A percentile compares a stretch with the other conserved stretches of the same genome.
Evolutionary conservation across 1,140 invertebrate species (phyloP).

Genomic region (Sitodiplosis mosellana): DNA sequence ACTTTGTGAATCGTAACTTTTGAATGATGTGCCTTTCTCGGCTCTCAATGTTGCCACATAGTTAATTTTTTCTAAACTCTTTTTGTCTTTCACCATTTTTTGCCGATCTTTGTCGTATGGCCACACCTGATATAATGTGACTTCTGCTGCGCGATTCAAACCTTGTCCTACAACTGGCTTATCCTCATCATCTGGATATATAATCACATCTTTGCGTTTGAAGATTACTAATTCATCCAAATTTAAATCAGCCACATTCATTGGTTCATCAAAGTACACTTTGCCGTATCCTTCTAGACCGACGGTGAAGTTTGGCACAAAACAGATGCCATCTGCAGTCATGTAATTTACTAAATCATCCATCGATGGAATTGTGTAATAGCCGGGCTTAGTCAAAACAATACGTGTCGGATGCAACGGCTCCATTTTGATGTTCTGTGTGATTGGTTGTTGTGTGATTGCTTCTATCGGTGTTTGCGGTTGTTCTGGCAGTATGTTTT

Average conservation of each 20-base stretch:
- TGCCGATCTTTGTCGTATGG: slow-evolving; percentile 72
- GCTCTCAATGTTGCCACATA: too few relatives aligned
- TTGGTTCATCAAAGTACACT: slow-evolving; percentile 70
- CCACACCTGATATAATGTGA: slow-evolving; percentile 88
- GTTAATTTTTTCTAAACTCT: too few relatives aligned
- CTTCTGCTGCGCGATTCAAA: slow-evolving; percentile 79
- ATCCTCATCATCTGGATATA: slow-evolving; percentile 48
- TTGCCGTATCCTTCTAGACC: slow-evolving; percentile 83
- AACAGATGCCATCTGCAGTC: slow-evolving; percentile 54
- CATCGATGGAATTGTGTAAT: slow-evolving; percentile 70
- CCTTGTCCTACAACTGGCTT: slow-evolving; percentile 66
- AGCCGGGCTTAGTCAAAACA: slow-evolving; percentile 52
- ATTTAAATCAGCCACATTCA: slow-evolving; percentile 78
- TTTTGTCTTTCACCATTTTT: slow-evolving; percentile 66
- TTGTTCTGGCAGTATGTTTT: too few relatives aligned
- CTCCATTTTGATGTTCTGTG: slow-evolving; percentile 18
- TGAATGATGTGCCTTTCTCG: too few relatives aligned
- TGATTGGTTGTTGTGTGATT: too few relatives aligned
- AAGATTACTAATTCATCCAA: slow-evolving; percentile 65
- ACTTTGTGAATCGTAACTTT: too few relatives aligned
- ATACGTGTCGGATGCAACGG: slow-evolving; percentile 42
- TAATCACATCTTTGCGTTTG: slow-evolving; percentile 55
- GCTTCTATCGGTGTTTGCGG: too few relatives aligned
- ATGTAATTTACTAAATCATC: slow-evolving; percentile 48
- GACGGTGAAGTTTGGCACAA: slow-evolving; percentile 79